Percentiles rank a stretch among this genome's conserved stretches.
These are phyloP conservation scores for Cactoblastis cactorum DNA, from an alignment of 2,888 invertebrate genomes.

Conservation along the genomic window DNA sequence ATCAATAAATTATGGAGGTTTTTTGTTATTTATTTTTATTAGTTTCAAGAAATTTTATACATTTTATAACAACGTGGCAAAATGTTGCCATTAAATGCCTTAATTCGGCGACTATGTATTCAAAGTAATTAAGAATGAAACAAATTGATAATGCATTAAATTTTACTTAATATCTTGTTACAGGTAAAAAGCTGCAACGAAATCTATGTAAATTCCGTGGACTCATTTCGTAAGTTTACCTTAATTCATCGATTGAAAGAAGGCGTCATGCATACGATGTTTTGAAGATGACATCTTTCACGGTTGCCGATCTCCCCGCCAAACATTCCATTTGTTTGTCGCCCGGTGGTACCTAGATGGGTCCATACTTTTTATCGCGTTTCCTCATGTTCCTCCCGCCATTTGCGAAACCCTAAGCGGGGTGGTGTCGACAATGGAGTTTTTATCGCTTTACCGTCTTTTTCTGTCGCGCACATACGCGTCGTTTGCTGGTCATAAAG, in stretches of 20 bases:
- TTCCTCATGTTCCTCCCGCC: slow-evolving; percentile 54
- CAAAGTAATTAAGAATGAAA: too few species aligned
- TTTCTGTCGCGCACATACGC: slow-evolving; percentile 53
- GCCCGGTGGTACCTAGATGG: slow-evolving; percentile 39
- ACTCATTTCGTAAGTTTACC: background rate
- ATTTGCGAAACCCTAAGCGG: slow-evolving; percentile 60
- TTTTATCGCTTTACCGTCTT: slow-evolving; percentile 63
- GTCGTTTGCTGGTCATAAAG: slow-evolving; percentile 62
- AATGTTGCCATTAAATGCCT: too few species aligned
- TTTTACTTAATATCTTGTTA: slow-evolving; percentile 33
- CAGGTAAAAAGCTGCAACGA: slow-evolving; percentile 28
- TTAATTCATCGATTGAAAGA: background rate
- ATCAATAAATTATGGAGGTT: too few species aligned
- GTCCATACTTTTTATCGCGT: slow-evolving; percentile 63
- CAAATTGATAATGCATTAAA: too few species aligned
- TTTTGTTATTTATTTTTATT: too few species aligned
- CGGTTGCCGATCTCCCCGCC: slow-evolving; percentile 45
- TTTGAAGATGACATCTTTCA: slow-evolving; percentile 51
- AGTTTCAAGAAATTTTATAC: too few species aligned
- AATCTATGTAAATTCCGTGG: background rate
- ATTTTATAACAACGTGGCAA: too few species aligned
- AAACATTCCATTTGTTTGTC: slow-evolving; percentile 49
- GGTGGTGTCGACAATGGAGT: slow-evolving; percentile 62
- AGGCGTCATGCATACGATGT: slow-evolving; percentile 25
- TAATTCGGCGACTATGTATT: too few species aligned